phyloP scores from a whole-genome alignment of 2,797 vertebrate genomes.

The Cuniculus paca region DNA sequence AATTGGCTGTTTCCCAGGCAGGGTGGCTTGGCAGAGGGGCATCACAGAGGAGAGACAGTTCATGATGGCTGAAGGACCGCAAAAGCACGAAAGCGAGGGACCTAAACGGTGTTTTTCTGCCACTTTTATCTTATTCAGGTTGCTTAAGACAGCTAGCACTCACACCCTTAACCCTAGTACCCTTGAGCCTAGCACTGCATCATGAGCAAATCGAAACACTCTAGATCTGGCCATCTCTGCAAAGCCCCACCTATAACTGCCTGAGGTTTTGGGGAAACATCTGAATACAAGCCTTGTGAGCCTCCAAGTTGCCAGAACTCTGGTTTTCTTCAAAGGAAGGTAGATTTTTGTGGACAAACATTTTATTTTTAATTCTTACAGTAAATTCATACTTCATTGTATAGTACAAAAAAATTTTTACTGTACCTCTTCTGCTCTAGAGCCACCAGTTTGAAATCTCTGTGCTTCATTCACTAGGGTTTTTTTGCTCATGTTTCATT shows the following conservation, averaged over 20 bases:
- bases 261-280: not conserved
- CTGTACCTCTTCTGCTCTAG: not conserved
- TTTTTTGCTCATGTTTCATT: constrained; percentile 32
- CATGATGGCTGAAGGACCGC: not conserved
- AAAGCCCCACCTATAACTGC: not conserved
- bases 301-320: not conserved
- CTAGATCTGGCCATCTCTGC: not conserved
- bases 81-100: not conserved
- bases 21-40: not conserved
- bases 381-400: constrained; percentile 14
- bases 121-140: not conserved
- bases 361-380: constrained; percentile 47
- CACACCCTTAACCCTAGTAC: not conserved
- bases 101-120: not conserved
- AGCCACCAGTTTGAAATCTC: constrained; percentile 24
- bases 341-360: constrained; percentile 5
- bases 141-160: not conserved
- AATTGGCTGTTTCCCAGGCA: not conserved
- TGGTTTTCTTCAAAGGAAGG: not conserved
- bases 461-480: not conserved
- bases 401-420: not conserved
- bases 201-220: not conserved
- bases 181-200: not conserved
- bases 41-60: not conserved
- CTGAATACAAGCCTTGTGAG: not conserved